Evolutionary conservation across 2,797 vertebrate genomes (phyloP).

Genomic region (Siniperca undulata): DNA sequence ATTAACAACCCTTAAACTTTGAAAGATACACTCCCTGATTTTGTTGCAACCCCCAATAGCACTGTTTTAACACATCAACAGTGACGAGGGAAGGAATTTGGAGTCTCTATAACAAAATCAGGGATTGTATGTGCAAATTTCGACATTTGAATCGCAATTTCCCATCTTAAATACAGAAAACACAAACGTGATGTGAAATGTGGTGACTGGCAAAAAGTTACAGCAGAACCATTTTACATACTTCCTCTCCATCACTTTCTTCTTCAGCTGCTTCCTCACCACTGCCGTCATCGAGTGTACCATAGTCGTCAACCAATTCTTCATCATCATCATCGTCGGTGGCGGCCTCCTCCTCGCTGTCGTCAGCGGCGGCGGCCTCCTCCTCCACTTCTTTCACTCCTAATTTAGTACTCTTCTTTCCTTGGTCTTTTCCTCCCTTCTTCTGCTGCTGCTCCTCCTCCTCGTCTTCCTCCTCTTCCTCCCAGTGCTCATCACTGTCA

Average conservation of each 20-base stretch:
- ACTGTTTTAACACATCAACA: background rate
- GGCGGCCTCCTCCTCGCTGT: conserved; percentile 59
- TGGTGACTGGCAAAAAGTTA: background rate
- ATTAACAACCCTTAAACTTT: background rate
- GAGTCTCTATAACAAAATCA: background rate
- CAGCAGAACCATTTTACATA: conserved; percentile 55
- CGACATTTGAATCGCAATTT: background rate
- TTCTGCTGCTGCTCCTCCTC: conserved; percentile 50
- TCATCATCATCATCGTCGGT: conserved; percentile 75
- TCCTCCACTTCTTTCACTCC: conserved; percentile 74
- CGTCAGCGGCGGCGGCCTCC: background rate
- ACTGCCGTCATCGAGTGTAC: conserved; percentile 77
- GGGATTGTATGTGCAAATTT: background rate
- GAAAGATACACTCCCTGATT: background rate
- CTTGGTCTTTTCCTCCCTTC: conserved; percentile 61
- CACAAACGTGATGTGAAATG: background rate
- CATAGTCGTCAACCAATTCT: conserved; percentile 88
- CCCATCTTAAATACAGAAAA: background rate
- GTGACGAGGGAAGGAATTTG: background rate
- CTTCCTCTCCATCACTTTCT: conserved; percentile 84
- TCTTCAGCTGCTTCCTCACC: conserved; percentile 84
- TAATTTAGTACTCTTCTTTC: conserved; percentile 64
- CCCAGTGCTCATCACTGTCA: conserved; percentile 82
- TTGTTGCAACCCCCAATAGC: background rate
- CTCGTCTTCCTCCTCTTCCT: conserved; percentile 71